A percentile compares a stretch with the other conserved stretches of the same genome.
These are phyloP conservation scores for Myotis planiceps DNA, from an alignment of 2,797 vertebrate genomes.

Conservation along the genomic window DNA sequence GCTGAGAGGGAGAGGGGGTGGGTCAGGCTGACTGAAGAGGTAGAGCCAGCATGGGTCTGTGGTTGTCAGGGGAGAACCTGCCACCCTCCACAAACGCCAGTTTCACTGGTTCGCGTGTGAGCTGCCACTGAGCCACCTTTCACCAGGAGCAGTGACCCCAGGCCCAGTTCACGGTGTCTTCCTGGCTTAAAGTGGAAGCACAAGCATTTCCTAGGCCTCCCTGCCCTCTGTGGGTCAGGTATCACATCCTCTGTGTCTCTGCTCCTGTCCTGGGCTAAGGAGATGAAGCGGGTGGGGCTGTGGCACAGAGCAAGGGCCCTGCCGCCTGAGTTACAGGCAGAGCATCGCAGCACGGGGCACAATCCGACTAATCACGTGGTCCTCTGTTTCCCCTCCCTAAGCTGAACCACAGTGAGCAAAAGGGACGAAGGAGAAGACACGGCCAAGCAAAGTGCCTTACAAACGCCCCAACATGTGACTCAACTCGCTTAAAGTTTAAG, in stretches of 20 bases:
- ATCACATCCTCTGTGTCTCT: background rate
- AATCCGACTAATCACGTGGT: fast-evolving
- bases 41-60: fast-evolving
- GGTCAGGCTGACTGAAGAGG: background rate
- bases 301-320: background rate
- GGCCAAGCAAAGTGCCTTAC: fast-evolving
- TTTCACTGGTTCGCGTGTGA: fast-evolving
- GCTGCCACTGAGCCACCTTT: background rate
- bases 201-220: background rate
- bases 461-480: fast-evolving
- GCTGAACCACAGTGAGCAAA: fast-evolving
- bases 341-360: background rate
- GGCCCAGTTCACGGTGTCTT: fast-evolving
- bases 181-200: background rate
- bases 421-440: background rate
- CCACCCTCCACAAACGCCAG: background rate
- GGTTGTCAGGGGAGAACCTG: background rate
- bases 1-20: too few species aligned
- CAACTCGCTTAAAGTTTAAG: fast-evolving
- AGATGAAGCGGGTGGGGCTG: background rate
- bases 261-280: background rate
- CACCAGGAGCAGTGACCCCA: background rate
- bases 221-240: background rate
- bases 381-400: background rate
- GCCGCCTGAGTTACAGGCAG: fast-evolving